Evolutionary conservation across 1,140 invertebrate species (phyloP).

Genomic region (Diprion similis): DNA sequence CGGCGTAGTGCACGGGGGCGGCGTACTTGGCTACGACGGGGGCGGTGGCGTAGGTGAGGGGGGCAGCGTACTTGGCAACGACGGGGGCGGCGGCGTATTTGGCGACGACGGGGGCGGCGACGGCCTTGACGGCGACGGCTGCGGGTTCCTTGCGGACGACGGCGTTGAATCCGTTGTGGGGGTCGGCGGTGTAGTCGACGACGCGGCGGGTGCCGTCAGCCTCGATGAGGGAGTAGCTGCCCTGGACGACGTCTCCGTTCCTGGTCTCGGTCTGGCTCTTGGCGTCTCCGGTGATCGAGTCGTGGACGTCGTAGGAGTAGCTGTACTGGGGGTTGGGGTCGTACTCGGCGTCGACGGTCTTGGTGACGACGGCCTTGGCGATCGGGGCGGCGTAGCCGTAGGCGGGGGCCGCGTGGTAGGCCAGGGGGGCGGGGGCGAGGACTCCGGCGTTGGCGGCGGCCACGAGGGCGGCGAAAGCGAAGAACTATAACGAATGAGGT

Average conservation of each 20-base stretch:
- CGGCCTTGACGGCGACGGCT: conserved; percentile 24
- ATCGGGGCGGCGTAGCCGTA: conserved; percentile 30
- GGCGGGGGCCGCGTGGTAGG: conserved; percentile 26
- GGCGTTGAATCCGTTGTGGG: conserved; percentile 57
- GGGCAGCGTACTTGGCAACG: conserved; percentile 4
- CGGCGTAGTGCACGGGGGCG: conserved; percentile 15
- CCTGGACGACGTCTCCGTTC: conserved; percentile 69
- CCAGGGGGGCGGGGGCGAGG: conserved; percentile 35
- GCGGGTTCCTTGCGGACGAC: conserved; percentile 43
- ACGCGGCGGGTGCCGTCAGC: conserved; percentile 58
- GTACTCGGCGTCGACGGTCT: conserved; percentile 58
- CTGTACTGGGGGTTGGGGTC: conserved; percentile 72
- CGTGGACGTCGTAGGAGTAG: conserved; percentile 70
- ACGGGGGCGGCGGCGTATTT: conserved; percentile 10
- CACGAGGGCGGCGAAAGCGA: conserved; percentile 54
- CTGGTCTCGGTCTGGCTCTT: conserved; percentile 69
- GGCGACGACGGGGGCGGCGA: neutral
- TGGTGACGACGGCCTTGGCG: conserved; percentile 15
- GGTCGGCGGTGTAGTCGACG: conserved; percentile 59
- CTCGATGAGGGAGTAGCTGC: conserved; percentile 64
- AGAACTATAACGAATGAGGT: conserved; percentile 50
- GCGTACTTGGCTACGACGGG: conserved; percentile 37
- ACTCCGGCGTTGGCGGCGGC: conserved; percentile 53
- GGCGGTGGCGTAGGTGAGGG: conserved; percentile 31
- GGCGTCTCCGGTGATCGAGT: conserved; percentile 72